These are phyloP conservation scores for Agelaius phoeniceus DNA, from an alignment of 2,113 vertebrate species.

Conservation along the genomic window DNA sequence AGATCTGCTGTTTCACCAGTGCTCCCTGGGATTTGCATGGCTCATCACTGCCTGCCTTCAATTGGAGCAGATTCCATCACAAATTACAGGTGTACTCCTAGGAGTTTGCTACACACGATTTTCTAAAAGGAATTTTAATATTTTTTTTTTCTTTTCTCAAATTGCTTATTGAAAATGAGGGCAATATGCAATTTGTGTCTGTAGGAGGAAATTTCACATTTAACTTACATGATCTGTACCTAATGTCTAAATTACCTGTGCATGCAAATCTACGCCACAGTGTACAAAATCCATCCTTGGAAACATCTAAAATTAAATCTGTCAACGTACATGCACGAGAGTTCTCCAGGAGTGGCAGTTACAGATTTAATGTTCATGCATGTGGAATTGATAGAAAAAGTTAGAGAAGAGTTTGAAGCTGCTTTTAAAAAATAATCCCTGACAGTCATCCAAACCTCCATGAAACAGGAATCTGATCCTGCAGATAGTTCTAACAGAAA, in stretches of 20 bases:
- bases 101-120: background rate
- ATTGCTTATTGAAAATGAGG: background rate
- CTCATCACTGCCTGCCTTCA: background rate
- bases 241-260: constrained; percentile 60
- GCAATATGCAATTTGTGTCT: background rate
- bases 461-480: background rate
- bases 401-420: background rate
- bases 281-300: constrained; percentile 21
- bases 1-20: background rate
- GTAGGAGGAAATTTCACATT: constrained; percentile 44
- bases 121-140: background rate
- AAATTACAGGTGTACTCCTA: background rate
- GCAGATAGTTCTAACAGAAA: background rate
- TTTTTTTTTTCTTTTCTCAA: background rate
- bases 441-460: background rate
- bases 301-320: constrained; percentile 59
- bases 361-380: constrained; percentile 1
- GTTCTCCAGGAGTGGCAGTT: background rate
- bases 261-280: constrained; percentile 11
- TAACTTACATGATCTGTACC: constrained; percentile 29
- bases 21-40: background rate
- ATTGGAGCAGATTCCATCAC: background rate
- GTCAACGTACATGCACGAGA: background rate
- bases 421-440: background rate
- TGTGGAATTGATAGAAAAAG: background rate